A percentile compares a stretch with the other conserved stretches of the same genome.
Conservation (phyloP, 2,888 invertebrate genomes). For the Toxonevra muliebris region DNA sequence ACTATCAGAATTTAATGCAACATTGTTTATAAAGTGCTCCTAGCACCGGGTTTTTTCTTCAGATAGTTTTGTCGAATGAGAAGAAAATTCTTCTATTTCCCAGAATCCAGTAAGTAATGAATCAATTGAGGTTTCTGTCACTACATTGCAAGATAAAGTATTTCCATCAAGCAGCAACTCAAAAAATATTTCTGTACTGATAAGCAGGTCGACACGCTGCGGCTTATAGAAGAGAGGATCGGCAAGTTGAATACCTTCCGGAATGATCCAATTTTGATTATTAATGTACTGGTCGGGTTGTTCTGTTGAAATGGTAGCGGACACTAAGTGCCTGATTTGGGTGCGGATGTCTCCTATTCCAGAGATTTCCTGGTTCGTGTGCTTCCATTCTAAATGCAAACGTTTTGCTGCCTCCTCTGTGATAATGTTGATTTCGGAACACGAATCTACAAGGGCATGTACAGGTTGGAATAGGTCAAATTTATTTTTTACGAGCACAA, state of each 20-base stretch:
- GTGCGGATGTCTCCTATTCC: constrained; percentile 30
- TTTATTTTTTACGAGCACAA: constrained; percentile 19
- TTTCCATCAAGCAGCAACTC: no score
- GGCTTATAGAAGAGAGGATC: constrained; percentile 28
- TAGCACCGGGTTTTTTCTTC: constrained; percentile 19
- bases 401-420: constrained; percentile 33
- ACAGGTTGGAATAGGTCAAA: constrained; percentile 26
- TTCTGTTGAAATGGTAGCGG: constrained; percentile 21
- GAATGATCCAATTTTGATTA: constrained; percentile 17
- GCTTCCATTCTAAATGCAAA: constrained; percentile 25
- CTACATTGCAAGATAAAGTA: constrained; percentile 16
- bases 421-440: no score
- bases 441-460: constrained; percentile 25
- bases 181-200: constrained; percentile 28
- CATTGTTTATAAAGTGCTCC: no score
- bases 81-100: constrained; percentile 27
- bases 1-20: no score
- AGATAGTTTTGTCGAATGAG: not conserved
- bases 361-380: constrained; percentile 12
- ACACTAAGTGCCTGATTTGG: constrained; percentile 19
- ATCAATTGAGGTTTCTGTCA: not conserved
- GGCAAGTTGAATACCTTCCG: constrained; percentile 17
- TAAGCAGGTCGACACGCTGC: constrained; percentile 25
- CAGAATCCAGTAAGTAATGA: constrained; percentile 18
- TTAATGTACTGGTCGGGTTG: constrained; percentile 23